Evolutionary conservation across 2,888 invertebrate genomes (phyloP), one percentile per base, ranked within the genome.

Genomic region (Agonopterix heracliana): DNA sequence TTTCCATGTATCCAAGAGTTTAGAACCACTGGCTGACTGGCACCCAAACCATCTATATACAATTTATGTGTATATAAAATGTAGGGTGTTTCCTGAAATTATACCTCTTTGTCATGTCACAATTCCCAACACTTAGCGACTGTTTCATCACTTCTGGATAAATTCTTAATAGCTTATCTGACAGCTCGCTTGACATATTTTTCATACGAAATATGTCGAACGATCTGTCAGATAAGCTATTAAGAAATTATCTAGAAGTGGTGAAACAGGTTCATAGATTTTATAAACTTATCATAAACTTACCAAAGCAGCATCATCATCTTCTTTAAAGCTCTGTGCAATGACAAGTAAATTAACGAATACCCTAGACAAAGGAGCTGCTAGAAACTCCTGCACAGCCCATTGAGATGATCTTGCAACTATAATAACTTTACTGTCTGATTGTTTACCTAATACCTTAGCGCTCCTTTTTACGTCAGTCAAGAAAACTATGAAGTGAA

Each of bases 1-100:
- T 84, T 90, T 34, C 91, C 91, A 44, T 90, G 90, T 1, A 90
- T 79, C 94, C 95, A 95, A 34, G 94, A 93, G 14, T 92, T 93
- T 9, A 95, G 62, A 0, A 95, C 91, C 14, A 90, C 66, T 0
- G 94, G 91, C 45, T 76, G 78, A 66, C 94, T 94, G 0, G 92
- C 90, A 26, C 94, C 95, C 59, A 94, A 78, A 2, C 94, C 94
- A 72, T 95, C 94, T 0, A 90, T 89, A 67, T 92, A 95, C 41
- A 95, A 74, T 57, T 91, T 90, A 68, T 95, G 95, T 0, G 94
- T 94, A 67, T 93, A 95, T 46, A 95, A 74, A 57, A 94, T 92
- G 68, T 91, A 94, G 10, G 93, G 91, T 1, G 91, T 84, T 79
- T 93, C 93, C 92, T 93, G 57, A 3, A 66, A 65, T 26, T 9